Conservation (phyloP, 2,888 invertebrate species). For the Zhuqinia jingwanae region DNA sequence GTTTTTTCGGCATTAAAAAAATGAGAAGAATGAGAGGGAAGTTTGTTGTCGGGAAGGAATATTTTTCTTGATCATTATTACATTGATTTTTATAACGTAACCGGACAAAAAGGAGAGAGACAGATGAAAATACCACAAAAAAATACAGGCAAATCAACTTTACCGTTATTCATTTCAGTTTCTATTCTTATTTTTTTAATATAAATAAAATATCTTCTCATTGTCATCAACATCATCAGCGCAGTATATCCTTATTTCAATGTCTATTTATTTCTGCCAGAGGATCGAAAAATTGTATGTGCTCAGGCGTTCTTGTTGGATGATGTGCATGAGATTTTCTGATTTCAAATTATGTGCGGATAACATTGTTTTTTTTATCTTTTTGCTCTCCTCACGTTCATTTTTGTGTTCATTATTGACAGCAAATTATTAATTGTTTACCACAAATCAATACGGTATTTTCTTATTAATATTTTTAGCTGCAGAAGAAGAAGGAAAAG, state of each 20-base stretch:
- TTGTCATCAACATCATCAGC: constrained; percentile 10
- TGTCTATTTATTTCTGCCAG: background rate
- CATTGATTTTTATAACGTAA: constrained; percentile 25
- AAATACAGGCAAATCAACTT: constrained; percentile 54
- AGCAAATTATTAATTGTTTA: constrained; percentile 24
- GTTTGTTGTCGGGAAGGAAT: too few relatives aligned
- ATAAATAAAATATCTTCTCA: background rate
- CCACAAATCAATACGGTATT: constrained; percentile 46
- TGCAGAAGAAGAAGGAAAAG: too few relatives aligned
- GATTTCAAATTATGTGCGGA: background rate
- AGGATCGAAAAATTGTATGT: too few relatives aligned
- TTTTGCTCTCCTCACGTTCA: background rate
- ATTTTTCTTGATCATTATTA: constrained; percentile 14
- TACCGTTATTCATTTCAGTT: constrained; percentile 29
- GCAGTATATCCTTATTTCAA: background rate
- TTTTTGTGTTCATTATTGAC: background rate
- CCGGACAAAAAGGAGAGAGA: constrained; percentile 35
- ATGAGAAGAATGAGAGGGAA: constrained; percentile 29
- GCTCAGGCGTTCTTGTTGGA: background rate
- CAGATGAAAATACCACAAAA: constrained; percentile 45
- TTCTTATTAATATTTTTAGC: constrained; percentile 5
- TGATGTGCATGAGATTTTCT: too few relatives aligned
- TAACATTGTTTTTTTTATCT: background rate
- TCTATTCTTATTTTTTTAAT: background rate
- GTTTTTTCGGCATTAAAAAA: constrained; percentile 5